phyloP scores from a whole-genome alignment of 2,797 vertebrate species.

The Erethizon dorsatum region DNA sequence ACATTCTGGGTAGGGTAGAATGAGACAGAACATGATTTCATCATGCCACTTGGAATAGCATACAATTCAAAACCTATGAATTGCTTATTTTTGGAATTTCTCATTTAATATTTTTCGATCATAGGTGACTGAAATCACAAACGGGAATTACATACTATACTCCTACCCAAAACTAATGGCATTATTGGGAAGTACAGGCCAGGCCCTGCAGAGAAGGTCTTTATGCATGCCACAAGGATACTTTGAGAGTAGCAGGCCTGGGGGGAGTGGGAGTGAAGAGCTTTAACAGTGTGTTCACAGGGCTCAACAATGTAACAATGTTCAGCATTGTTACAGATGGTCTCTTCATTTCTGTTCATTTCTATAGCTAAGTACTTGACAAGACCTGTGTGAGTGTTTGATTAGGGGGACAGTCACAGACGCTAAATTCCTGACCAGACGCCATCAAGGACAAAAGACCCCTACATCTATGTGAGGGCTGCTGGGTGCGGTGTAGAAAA shows the following conservation, averaged over 20 bases:
- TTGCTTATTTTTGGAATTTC: neutral
- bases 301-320: neutral
- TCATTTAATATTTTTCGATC: neutral
- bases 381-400: neutral
- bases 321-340: neutral
- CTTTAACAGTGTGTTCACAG: fast-evolving
- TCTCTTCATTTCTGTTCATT: neutral
- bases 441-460: neutral
- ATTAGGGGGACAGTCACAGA: neutral
- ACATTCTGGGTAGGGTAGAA: neutral
- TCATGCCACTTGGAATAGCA: neutral
- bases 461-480: neutral
- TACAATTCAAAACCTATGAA: neutral
- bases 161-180: neutral
- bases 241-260: neutral
- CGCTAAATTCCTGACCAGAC: neutral
- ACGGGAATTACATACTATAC: neutral
- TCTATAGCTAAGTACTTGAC: neutral
- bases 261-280: neutral
- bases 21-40: neutral
- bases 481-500: neutral
- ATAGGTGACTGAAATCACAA: neutral
- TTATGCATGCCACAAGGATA: neutral
- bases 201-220: neutral
- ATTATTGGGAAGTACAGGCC: neutral